Conservation (phyloP, 2,888 invertebrate genomes). For the Andrena haemorrhoa region DNA sequence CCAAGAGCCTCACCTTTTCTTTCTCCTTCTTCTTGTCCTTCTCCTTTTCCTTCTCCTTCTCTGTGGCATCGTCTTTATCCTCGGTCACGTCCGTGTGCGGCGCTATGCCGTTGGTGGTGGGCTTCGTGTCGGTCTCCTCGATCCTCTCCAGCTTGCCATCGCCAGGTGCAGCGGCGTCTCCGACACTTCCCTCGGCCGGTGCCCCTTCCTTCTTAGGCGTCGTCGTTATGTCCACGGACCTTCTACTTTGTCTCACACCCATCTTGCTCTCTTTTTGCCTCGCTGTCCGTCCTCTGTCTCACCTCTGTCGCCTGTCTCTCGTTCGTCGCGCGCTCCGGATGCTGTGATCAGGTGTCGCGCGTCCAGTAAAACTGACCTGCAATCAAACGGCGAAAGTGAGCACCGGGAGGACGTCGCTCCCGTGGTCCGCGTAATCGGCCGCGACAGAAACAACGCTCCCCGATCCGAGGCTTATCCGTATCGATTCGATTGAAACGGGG, state of each 20-base stretch:
- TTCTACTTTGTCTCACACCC: slow-evolving; percentile 95
- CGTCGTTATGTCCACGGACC: slow-evolving; percentile 94
- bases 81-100: slow-evolving; percentile 87
- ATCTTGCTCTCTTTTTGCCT: slow-evolving; percentile 85
- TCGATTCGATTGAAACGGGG: not conserved
- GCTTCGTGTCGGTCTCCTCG: slow-evolving; percentile 91
- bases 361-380: slow-evolving; percentile 65
- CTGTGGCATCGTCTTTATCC: slow-evolving; percentile 89
- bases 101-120: slow-evolving; percentile 91
- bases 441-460: no score
- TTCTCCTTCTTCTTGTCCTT: slow-evolving; percentile 40
- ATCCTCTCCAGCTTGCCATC: slow-evolving; percentile 90
- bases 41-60: slow-evolving; percentile 89
- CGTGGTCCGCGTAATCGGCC: no score
- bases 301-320: slow-evolving; percentile 37
- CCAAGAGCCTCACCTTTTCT: slow-evolving; percentile 76
- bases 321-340: slow-evolving; percentile 37
- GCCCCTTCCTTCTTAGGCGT: slow-evolving; percentile 87
- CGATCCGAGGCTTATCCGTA: not conserved
- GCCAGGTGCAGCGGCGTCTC: slow-evolving; percentile 84
- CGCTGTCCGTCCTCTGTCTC: slow-evolving; percentile 51
- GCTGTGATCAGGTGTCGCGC: slow-evolving; percentile 53
- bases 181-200: slow-evolving; percentile 84
- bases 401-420: not conserved
- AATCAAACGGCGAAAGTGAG: slow-evolving; percentile 46